These are phyloP conservation scores for Drosophila erecta DNA, from an alignment of 1,140 invertebrate species.

Conservation along the genomic window DNA sequence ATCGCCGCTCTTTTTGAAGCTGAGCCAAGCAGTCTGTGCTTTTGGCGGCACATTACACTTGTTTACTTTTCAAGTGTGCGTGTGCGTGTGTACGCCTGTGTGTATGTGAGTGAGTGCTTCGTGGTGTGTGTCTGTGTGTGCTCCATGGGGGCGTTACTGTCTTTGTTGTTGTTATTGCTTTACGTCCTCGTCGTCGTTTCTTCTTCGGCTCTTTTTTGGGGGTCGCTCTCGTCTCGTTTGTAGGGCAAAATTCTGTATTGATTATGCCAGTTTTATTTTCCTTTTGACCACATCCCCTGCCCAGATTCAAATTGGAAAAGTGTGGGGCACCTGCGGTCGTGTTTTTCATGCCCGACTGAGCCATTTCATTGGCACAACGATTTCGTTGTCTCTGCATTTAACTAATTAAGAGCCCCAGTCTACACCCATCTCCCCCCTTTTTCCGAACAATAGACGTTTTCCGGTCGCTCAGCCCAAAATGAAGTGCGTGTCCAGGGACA, in stretches of 20 bases:
- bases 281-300: slow-evolving; percentile 3
- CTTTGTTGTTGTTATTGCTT: slow-evolving; percentile 74
- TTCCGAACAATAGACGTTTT: slow-evolving; percentile 61
- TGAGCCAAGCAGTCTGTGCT: slow-evolving; percentile 80
- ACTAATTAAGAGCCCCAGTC: slow-evolving; percentile 65
- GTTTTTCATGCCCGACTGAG: slow-evolving; percentile 65
- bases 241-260: slow-evolving; percentile 84
- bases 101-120: background rate
- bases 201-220: slow-evolving; percentile 65
- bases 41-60: slow-evolving; percentile 77
- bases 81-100: background rate
- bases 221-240: slow-evolving; percentile 75
- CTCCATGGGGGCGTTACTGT: slow-evolving; percentile 70
- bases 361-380: slow-evolving; percentile 76
- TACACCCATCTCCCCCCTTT: slow-evolving; percentile 11
- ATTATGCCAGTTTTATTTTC: slow-evolving; percentile 64
- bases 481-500: slow-evolving; percentile 62
- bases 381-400: slow-evolving; percentile 74
- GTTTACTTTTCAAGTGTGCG: slow-evolving; percentile 63
- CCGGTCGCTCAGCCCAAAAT: slow-evolving; percentile 64
- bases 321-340: slow-evolving; percentile 37
- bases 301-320: background rate
- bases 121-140: slow-evolving; percentile 18
- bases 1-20: slow-evolving; percentile 48
- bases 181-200: slow-evolving; percentile 47